A percentile compares a stretch with the other conserved stretches of the same genome.
phyloP scores from a whole-genome alignment of 2,113 vertebrate species.

The Stomatorhinus ivindoensis region DNA sequence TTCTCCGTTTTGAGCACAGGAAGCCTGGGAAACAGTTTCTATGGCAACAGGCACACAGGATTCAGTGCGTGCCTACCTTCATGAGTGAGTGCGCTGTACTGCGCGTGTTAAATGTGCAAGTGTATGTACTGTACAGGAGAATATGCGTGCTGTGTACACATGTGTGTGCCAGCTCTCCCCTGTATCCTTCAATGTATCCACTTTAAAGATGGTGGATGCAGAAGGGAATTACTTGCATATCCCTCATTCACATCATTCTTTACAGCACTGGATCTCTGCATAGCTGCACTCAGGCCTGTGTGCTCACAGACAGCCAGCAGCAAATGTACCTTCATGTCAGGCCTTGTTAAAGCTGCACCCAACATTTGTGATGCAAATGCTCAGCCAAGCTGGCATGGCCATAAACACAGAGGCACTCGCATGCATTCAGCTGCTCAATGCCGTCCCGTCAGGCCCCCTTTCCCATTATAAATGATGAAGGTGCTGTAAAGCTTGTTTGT shows the following conservation, averaged over 20 bases:
- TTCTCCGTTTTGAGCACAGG: neutral
- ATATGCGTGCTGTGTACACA: neutral
- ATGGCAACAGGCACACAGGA: conserved; percentile 38
- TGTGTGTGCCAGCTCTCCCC: neutral
- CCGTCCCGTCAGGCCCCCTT: neutral
- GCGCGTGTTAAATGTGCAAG: neutral
- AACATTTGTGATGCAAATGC: neutral
- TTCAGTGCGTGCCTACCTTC: neutral
- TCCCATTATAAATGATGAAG: neutral
- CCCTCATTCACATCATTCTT: neutral
- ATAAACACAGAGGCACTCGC: neutral
- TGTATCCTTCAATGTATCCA: neutral
- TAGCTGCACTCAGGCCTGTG: neutral
- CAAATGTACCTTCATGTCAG: neutral
- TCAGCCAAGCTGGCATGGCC: neutral
- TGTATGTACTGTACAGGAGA: neutral
- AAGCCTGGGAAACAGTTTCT: conserved; percentile 37
- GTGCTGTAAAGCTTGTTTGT: neutral
- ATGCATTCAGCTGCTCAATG: neutral
- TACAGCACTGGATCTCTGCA: neutral
- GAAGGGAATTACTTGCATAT: neutral
- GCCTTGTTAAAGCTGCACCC: neutral
- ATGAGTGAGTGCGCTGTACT: neutral
- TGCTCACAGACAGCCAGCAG: neutral
- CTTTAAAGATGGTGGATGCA: neutral